Evolutionary conservation across 2,888 invertebrate species (phyloP).

Genomic region (Calephelis perditalis): DNA sequence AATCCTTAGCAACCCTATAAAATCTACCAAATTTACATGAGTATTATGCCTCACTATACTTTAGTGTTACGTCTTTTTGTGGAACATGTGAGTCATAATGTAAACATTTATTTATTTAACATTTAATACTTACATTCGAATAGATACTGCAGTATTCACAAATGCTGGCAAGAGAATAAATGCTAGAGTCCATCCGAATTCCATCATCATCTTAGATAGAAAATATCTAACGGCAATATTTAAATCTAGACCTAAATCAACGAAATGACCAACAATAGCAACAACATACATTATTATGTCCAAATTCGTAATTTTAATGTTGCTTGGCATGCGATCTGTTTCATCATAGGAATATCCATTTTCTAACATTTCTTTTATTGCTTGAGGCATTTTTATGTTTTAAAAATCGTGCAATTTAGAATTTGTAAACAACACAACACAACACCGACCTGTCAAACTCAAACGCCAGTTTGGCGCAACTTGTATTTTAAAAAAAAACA

Average conservation of each 20-base stretch:
- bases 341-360: constrained; percentile 70
- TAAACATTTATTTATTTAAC: too few relatives aligned
- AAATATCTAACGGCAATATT: constrained; percentile 83
- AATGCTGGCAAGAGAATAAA: constrained; percentile 86
- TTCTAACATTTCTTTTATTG: constrained; percentile 48
- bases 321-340: constrained; percentile 78
- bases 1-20: too few relatives aligned
- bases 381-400: constrained; percentile 51
- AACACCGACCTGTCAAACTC: too few relatives aligned
- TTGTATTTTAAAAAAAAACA: too few relatives aligned
- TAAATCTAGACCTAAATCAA: constrained; percentile 83
- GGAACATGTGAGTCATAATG: not conserved
- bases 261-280: constrained; percentile 83
- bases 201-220: constrained; percentile 68
- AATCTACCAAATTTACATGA: too few relatives aligned
- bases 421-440: not conserved
- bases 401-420: not conserved
- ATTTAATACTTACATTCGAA: constrained; percentile 80
- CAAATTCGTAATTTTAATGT: constrained; percentile 75
- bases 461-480: too few relatives aligned
- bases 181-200: constrained; percentile 83
- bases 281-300: constrained; percentile 82
- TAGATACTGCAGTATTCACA: constrained; percentile 85
- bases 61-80: not conserved
- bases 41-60: too few relatives aligned